A percentile compares a stretch with the other conserved stretches of the same genome.
phyloP scores from a whole-genome alignment of 2,888 invertebrate genomes.

The Chromoteleia sp. region DNA sequence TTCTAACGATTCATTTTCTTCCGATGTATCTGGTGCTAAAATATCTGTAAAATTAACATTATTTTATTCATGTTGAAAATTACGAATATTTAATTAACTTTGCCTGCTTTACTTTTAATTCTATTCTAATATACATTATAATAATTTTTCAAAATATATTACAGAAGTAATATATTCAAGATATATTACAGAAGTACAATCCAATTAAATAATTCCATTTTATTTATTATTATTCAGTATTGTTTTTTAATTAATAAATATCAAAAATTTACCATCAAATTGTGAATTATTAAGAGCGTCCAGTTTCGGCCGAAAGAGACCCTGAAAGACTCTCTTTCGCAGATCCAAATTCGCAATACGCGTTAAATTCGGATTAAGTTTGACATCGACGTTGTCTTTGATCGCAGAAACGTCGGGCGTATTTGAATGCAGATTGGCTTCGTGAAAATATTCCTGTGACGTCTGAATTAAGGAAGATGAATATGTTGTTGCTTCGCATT shows the following conservation, averaged over 20 bases:
- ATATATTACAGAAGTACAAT: too few species aligned
- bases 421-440: neutral
- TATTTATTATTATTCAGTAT: too few species aligned
- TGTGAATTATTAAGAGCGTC: neutral
- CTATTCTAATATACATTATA: too few species aligned
- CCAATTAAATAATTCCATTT: too few species aligned
- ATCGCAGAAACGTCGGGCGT: neutral
- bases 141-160: neutral
- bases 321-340: constrained; percentile 15
- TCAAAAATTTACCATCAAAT: constrained; percentile 9
- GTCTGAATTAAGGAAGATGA: neutral
- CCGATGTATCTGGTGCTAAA: constrained; percentile 31
- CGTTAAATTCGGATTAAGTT: neutral
- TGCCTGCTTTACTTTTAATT: neutral
- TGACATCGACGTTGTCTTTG: neutral
- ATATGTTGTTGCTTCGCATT: constrained; percentile 9
- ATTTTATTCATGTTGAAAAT: too few species aligned
- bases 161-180: neutral
- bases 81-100: too few species aligned
- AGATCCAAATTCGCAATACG: constrained; percentile 4
- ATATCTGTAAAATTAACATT: constrained; percentile 31
- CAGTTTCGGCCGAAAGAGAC: constrained; percentile 11
- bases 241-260: neutral
- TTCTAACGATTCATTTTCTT: constrained; percentile 16
- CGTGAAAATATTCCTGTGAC: neutral